Evolutionary conservation across 2,888 invertebrate species (phyloP), one percentile per base, ranked within the genome.

Genomic region (Dasysyrphus albostriatus): DNA sequence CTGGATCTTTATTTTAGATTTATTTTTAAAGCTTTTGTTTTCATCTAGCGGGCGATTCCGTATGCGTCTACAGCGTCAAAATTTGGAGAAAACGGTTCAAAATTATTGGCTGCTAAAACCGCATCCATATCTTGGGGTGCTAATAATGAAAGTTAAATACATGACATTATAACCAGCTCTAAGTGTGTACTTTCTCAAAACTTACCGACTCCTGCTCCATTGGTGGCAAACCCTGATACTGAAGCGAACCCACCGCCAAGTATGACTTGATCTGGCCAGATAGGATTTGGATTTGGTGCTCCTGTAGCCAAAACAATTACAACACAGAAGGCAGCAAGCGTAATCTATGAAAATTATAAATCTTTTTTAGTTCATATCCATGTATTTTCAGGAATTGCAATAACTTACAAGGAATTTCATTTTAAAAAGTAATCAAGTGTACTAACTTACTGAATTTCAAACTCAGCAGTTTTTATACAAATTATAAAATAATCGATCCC

Each of bases 401-500:
- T 19, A 6, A 79, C 79, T 79, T 79, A 79, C 75, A 19, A 75
- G 32, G 61, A 75, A 63, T 61, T 81, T 81, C 81, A 81, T 81
- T 49, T 75, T 81, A 39, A 19, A 37, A 37, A n/a, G 14, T 59
- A 24, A 19, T 56, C 14, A 34, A 63, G 7, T 54, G 73, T 58
- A 72, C 72, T 72, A 72, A 72, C 58, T 47, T 47, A 54, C 14
- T 34, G 10, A 10, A 58, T 24, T 58, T 7, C 2, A 44, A 5
- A 6, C 16, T 42, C 29, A 58, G n/a, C 14, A 8, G 58, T 58
- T 69, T 78, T 61, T 78, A 78, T 78, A 78, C 16, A n/a, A 72
- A 70, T 19, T 29, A 44, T 19, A 2, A 58, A 29, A 49, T 14
- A 39, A 12, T 34, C 8, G 9, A 59, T 54, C 63, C 14, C 54